Conservation (phyloP, 2,113 vertebrate species). For the Podarcis cretensis region DNA sequence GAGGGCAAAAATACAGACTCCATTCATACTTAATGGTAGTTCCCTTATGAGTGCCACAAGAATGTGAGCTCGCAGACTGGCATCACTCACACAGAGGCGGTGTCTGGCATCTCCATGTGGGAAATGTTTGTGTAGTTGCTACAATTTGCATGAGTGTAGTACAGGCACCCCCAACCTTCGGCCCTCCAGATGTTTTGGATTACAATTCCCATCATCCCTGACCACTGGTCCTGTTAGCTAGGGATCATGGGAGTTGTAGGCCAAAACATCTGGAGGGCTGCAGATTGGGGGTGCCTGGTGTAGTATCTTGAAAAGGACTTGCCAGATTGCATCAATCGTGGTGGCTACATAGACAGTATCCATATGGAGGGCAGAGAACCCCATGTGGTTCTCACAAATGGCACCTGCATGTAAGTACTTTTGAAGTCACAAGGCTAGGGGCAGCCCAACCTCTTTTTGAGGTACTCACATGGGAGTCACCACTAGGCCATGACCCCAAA, state of each 20-base stretch:
- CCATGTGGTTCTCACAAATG: background rate
- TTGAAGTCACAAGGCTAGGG: background rate
- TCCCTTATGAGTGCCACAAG: background rate
- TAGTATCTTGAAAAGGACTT: background rate
- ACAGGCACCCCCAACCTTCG: too few relatives aligned
- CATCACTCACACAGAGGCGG: background rate
- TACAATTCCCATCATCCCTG: too few relatives aligned
- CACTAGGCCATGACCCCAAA: background rate
- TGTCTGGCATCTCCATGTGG: background rate
- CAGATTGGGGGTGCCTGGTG: too few relatives aligned
- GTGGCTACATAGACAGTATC: background rate
- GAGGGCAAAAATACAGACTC: background rate
- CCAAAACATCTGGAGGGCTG: too few relatives aligned
- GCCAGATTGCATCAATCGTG: background rate
- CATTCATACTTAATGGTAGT: background rate
- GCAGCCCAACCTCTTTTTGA: background rate
- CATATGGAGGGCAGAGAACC: too few relatives aligned
- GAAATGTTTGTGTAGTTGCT: background rate
- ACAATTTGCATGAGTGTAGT: background rate
- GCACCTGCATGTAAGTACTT: background rate
- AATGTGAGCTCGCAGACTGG: background rate
- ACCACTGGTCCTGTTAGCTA: too few relatives aligned
- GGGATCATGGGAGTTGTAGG: too few relatives aligned
- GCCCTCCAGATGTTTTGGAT: too few relatives aligned
- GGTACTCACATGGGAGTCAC: background rate